Evolutionary conservation across 2,888 invertebrate species (phyloP), one percentile per base, ranked within the genome.

Genomic region (Brenthis ino): DNA sequence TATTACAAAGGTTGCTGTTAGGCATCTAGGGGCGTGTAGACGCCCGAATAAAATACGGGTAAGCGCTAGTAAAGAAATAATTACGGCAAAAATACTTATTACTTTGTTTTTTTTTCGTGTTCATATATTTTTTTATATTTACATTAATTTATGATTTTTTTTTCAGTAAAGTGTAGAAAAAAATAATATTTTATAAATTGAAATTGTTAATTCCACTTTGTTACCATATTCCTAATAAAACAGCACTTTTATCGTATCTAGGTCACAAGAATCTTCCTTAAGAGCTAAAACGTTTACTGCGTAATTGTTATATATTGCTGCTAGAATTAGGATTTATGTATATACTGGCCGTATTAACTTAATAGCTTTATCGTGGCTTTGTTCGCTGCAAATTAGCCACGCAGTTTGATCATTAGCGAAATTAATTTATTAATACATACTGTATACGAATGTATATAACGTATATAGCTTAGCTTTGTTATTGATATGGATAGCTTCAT

Each of bases 221-320:
- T 53, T 57, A 53, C 66, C 63, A 57, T 63, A 57, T 50, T 57
- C 51, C 43, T 65, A 65, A 65, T 56, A 65, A 57, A 65, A 48
- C 20, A n/a, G 37, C 43, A 50, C 67, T 64, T 70, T 56, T 57
- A 43, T 56, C 66, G 37, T 64, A 87, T 86, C 80, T 85, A 86
- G 88, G 88, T 84, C 86, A 76, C 74, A 75, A 74, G 74, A 77
- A 65, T 50, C 70, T 65, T 71, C 73, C 72, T 72, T 74, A 77
- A 75, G 75, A 75, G 75, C 72, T 76, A 67, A 72, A 72, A 70
- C 71, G 72, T 70, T 64, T 65, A 68, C 69, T 64, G 64, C 57
- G 70, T 73, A 72, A 74, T 74, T 74, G 74, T 68, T 75, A 74
- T 75, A 74, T 74, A 74, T 73, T 72, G 72, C 72, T 28, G 50